These are phyloP conservation scores for Dyspetes luteomarginatus DNA, from an alignment of 2,888 invertebrate genomes.

Conservation along the genomic window DNA sequence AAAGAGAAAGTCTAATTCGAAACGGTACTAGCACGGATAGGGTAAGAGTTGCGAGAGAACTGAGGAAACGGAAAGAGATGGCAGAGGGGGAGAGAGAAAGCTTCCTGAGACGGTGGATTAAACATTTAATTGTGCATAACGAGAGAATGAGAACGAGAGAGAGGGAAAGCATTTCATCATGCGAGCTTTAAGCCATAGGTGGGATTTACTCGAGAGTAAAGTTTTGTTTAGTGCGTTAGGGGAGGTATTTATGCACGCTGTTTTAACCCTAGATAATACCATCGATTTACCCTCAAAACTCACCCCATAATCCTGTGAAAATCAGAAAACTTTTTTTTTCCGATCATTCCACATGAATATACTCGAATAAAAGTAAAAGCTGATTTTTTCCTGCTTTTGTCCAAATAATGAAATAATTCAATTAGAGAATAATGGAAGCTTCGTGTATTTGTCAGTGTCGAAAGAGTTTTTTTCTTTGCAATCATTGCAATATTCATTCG, in stretches of 20 bases:
- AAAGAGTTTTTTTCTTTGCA: not conserved
- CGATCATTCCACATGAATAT: not conserved
- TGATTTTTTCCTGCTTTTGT: not conserved
- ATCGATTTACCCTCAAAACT: not conserved
- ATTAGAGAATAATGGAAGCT: not conserved
- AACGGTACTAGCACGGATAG: not conserved
- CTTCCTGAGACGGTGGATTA: constrained; percentile 51
- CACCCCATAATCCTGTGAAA: not conserved
- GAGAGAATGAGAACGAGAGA: too few relatives aligned
- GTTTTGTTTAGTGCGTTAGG: constrained; percentile 36
- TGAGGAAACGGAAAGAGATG: constrained; percentile 1
- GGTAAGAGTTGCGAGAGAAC: not conserved
- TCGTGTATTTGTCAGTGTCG: not conserved
- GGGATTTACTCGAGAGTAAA: constrained; percentile 28
- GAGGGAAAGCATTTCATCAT: constrained; percentile 48
- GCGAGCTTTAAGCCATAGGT: constrained; percentile 28
- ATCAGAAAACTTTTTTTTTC: not conserved
- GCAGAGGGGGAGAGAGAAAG: not conserved
- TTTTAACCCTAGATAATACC: constrained; percentile 13
- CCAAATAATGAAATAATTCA: not conserved
- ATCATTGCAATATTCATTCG: not conserved
- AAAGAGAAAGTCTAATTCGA: constrained; percentile 39
- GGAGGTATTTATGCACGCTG: constrained; percentile 6
- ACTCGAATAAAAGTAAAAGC: not conserved
- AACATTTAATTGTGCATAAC: constrained; percentile 53